Evolutionary conservation across 2,113 vertebrate genomes (phyloP).

Genomic region (Todiramphus chloris): DNA sequence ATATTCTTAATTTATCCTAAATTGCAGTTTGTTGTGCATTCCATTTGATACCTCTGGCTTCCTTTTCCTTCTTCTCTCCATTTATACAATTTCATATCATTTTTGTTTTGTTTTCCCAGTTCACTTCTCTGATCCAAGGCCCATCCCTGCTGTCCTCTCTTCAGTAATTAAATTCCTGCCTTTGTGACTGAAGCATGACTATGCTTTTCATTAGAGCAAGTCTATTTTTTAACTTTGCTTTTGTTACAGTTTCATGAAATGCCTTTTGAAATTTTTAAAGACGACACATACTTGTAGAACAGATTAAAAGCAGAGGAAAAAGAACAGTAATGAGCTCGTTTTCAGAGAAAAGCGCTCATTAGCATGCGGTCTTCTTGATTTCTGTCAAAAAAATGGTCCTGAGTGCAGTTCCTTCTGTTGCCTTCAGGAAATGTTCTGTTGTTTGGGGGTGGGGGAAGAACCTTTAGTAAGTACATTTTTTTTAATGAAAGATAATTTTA

Average conservation of each 20-base stretch:
- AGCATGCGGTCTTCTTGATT: background rate
- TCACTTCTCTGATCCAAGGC: background rate
- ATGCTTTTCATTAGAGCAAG: background rate
- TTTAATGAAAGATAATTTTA: background rate
- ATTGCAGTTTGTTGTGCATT: background rate
- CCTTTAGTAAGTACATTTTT: background rate
- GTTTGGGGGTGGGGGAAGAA: background rate
- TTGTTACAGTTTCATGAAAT: conserved; percentile 19
- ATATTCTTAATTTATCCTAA: background rate
- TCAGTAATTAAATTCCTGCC: background rate
- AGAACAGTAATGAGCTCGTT: conserved; percentile 48
- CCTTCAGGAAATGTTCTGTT: background rate
- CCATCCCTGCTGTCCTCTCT: background rate
- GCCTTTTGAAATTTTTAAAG: conserved; percentile 39
- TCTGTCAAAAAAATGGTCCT: background rate
- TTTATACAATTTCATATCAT: background rate
- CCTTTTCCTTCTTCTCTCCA: background rate
- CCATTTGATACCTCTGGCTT: background rate
- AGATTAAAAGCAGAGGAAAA: conserved; percentile 47
- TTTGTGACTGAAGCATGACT: background rate
- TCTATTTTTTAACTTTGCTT: conserved; percentile 19
- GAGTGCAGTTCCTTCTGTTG: background rate
- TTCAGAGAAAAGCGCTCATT: conserved; percentile 34
- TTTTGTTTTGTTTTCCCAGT: background rate
- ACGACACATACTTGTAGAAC: conserved; percentile 6